Evolutionary conservation across 1,140 invertebrate species (phyloP).

Genomic region (Arctopsyche grandis): DNA sequence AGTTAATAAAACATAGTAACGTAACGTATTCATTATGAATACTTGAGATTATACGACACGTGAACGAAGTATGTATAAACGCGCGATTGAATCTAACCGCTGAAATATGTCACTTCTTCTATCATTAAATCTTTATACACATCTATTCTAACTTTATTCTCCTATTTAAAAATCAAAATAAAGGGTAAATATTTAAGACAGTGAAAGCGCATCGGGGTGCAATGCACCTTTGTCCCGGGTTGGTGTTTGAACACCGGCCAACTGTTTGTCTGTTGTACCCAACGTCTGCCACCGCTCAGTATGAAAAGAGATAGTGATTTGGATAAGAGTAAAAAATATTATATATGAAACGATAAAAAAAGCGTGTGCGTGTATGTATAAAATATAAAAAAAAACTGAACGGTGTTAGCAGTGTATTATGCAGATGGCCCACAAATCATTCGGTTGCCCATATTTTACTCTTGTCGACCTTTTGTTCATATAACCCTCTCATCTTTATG

Average conservation of each 20-base stretch:
- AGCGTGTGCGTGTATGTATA: not conserved
- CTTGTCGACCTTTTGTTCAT: slow-evolving; percentile 22
- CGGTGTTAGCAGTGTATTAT: slow-evolving; percentile 28
- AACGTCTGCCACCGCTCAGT: not conserved
- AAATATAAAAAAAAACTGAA: slow-evolving; percentile 13
- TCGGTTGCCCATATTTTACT: slow-evolving; percentile 28
- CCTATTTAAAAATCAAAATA: not conserved
- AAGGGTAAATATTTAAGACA: not conserved
- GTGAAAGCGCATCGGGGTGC: slow-evolving; percentile 26
- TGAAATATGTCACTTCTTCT: no score
- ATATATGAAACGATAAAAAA: not conserved
- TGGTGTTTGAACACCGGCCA: slow-evolving; percentile 7
- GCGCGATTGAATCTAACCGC: no score
- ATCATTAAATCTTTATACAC: no score
- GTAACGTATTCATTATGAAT: no score
- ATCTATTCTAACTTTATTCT: no score
- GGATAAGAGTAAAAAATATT: not conserved
- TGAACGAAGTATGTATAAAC: no score
- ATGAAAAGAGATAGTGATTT: slow-evolving; percentile 7
- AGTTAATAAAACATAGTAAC: no score
- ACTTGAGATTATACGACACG: no score
- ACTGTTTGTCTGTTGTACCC: not conserved
- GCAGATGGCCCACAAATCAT: slow-evolving; percentile 46
- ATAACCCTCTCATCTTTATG: slow-evolving; percentile 33
- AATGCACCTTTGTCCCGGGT: not conserved